These are phyloP conservation scores for Ceriagrion tenellum DNA, from an alignment of 2,888 invertebrate genomes.

Conservation along the genomic window DNA sequence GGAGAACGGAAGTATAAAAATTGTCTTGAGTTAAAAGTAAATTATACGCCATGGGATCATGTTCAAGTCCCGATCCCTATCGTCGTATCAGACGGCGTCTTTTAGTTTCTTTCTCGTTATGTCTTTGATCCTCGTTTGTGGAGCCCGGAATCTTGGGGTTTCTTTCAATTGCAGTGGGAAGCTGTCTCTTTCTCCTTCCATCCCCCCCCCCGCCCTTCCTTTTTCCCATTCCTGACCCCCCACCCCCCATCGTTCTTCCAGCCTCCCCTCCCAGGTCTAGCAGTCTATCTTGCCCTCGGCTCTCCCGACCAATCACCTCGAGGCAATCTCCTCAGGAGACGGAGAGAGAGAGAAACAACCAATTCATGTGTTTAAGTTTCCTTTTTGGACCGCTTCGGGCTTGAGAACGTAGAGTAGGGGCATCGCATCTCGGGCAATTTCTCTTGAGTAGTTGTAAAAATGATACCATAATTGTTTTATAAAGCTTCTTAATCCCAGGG, in stretches of 20 bases:
- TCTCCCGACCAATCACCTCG: background rate
- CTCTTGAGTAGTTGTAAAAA: too few relatives aligned
- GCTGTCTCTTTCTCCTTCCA: background rate
- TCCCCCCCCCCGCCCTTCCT: too few relatives aligned
- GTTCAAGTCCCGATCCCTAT: background rate
- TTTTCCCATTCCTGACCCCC: background rate
- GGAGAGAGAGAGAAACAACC: background rate
- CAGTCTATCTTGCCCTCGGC: background rate
- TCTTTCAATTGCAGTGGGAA: background rate
- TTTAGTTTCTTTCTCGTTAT: background rate
- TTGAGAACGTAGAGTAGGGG: too few relatives aligned
- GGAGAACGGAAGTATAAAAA: conserved; percentile 1
- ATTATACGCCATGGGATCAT: conserved; percentile 12
- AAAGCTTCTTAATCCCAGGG: too few relatives aligned
- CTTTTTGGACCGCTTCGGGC: background rate
- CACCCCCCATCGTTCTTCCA: background rate
- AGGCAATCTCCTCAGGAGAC: background rate
- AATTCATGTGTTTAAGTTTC: background rate
- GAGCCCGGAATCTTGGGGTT: background rate
- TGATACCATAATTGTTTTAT: too few relatives aligned
- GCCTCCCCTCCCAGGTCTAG: background rate
- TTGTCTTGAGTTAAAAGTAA: background rate
- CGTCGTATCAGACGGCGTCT: background rate
- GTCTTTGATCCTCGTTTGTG: background rate
- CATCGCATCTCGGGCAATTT: too few relatives aligned